Percentiles rank a stretch among this genome's conserved stretches.
These are phyloP conservation scores for Aethes cnicana DNA, from an alignment of 2,888 invertebrate species.

Conservation along the genomic window DNA sequence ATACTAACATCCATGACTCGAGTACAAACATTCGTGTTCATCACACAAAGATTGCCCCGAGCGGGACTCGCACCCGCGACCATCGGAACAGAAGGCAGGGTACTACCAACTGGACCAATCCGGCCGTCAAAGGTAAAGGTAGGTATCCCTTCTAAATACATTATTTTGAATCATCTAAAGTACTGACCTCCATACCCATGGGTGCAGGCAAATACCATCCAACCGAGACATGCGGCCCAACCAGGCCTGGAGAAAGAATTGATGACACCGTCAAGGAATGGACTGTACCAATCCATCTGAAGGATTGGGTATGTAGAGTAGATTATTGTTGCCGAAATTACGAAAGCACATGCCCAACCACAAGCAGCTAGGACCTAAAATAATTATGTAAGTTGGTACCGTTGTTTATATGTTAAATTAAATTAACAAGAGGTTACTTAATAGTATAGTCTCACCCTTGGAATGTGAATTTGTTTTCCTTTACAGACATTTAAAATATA, in stretches of 20 bases:
- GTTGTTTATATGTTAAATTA: too few species aligned
- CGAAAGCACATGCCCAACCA: constrained; percentile 41
- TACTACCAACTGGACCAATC: too few species aligned
- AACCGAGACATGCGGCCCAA: constrained; percentile 70
- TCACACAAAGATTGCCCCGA: too few species aligned
- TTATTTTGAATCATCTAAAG: too few species aligned
- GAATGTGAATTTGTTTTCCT: constrained; percentile 40
- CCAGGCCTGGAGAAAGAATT: constrained; percentile 63
- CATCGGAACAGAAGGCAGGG: too few species aligned
- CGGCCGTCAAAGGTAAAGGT: too few species aligned
- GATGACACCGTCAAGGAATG: constrained; percentile 51
- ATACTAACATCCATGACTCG: too few species aligned
- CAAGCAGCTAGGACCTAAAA: constrained; percentile 41
- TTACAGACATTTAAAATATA: constrained; percentile 53
- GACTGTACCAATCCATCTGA: constrained; percentile 55
- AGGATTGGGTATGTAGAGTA: constrained; percentile 47
- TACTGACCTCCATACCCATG: constrained; percentile 68
- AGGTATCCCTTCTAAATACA: too few species aligned
- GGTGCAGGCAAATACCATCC: constrained; percentile 72
- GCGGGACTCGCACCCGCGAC: too few species aligned
- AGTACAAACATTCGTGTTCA: too few species aligned
- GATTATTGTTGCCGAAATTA: constrained; percentile 36
- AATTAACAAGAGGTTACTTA: too few species aligned
- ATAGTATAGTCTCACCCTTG: constrained; percentile 44
- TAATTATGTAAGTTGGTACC: too few species aligned